Evolutionary conservation across 2,113 vertebrate genomes (phyloP), one percentile per base, ranked within the genome.

Genomic region (Mungos mungo): DNA sequence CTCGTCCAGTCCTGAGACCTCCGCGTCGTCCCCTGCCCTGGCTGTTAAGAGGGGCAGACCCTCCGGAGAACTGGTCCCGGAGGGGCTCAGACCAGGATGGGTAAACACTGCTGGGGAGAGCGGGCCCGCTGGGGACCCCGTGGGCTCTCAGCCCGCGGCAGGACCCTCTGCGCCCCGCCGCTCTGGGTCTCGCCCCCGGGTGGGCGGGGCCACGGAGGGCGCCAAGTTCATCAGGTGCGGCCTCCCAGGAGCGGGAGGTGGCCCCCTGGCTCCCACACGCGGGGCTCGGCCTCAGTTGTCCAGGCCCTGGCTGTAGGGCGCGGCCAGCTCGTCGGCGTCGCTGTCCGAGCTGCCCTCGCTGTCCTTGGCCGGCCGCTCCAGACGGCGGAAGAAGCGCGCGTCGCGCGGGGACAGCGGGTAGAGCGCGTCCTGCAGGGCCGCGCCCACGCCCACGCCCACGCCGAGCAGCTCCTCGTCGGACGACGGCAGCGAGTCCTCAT

Each of bases 271-370:
- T 87, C 93, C 33, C 9, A 72, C 45, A 18, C 71, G 27, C 27
- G 9, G 89, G 89, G 45, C 38, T 33, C 6, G 6, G 77, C 63
- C 90, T 98, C 94, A 98, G 93, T 98, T 97, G 96, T 97, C 98
- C 97, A 98, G 96, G 94, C 97, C 97, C 79, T 96, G 97, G 84
- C 88, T 96, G 3, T 96, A 98, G 74, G 98, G 94, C 14, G 97
- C 57, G 16, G 97, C 90, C 92, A 96, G 99, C 98, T 98, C 99
- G 91, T 54, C 98, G 15, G 93, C 97, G 2, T 99, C 99, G 54
- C 99, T 99, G 99, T 99, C 99, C 0, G 99, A 99, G 98, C 99
- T 99, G 80, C 99, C 99, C 45, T 99, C 99, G 60, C 99, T 99
- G 99, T 99, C 99, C 95, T 99, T 98, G n/a, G 98, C 98, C 0